phyloP scores from a whole-genome alignment of 2,888 invertebrate genomes.

The Gymnosoma rotundatum region DNA sequence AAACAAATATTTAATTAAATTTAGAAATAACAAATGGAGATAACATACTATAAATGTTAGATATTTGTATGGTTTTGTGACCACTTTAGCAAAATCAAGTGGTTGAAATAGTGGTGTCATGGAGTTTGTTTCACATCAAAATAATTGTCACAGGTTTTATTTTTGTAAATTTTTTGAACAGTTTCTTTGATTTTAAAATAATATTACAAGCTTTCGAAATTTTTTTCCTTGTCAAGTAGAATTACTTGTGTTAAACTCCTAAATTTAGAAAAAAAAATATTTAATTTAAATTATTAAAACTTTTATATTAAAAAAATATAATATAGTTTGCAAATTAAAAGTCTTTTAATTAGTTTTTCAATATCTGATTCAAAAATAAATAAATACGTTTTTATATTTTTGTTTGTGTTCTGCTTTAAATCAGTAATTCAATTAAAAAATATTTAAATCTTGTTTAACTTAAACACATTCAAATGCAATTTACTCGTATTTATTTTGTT shows the following conservation, averaged over 20 bases:
- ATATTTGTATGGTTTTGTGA: neutral
- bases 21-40: slow-evolving; percentile 9
- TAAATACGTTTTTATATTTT: neutral
- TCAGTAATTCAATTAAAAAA: slow-evolving; percentile 30
- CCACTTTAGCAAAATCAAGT: neutral
- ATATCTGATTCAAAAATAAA: slow-evolving; percentile 12
- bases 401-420: slow-evolving; percentile 1
- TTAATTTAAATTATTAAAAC: neutral
- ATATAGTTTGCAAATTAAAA: neutral
- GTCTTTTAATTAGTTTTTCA: slow-evolving; percentile 5
- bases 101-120: too few species aligned
- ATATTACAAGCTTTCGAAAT: too few species aligned
- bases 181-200: too few species aligned
- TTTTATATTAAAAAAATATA: neutral
- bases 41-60: too few species aligned
- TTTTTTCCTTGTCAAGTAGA: too few species aligned
- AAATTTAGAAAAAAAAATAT: too few species aligned
- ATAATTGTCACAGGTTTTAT: too few species aligned
- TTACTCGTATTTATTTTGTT: slow-evolving; percentile 6
- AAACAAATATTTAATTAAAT: slow-evolving; percentile 63
- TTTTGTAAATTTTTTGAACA: too few species aligned
- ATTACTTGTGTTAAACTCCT: too few species aligned
- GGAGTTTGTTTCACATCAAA: too few species aligned
- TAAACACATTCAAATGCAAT: slow-evolving; percentile 16
- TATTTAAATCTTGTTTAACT: neutral